Conservation (phyloP, 1,140 invertebrate species). For the Gryon sp. region DNA sequence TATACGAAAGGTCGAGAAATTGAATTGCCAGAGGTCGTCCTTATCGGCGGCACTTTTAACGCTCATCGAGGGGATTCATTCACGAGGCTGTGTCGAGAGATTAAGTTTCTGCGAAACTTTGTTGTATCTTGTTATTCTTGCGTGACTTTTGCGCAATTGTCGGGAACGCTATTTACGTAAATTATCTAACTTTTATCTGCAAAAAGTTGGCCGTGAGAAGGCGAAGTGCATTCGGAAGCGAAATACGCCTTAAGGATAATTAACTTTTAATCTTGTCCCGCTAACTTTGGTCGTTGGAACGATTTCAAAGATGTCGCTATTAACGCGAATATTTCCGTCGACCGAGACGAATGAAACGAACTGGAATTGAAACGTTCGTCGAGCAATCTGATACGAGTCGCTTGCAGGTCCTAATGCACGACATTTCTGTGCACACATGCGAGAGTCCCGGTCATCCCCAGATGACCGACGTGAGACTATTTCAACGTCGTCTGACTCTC, state of each 20-base stretch:
- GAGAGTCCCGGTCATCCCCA: slow-evolving; percentile 26
- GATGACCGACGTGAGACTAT: slow-evolving; percentile 35
- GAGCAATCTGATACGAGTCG: slow-evolving; percentile 25
- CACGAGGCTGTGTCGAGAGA: background rate
- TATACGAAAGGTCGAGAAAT: background rate
- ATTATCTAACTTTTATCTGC: slow-evolving; percentile 38
- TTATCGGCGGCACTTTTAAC: slow-evolving; percentile 11
- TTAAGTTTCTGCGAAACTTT: slow-evolving; percentile 25
- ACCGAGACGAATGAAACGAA: background rate
- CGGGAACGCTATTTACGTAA: slow-evolving; percentile 30
- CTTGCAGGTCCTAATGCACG: background rate
- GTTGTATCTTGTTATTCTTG: slow-evolving; percentile 28
- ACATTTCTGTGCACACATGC: slow-evolving; percentile 3
- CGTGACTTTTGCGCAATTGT: slow-evolving; percentile 36
- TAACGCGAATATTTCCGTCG: too few relatives aligned
- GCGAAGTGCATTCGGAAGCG: background rate
- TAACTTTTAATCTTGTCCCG: slow-evolving; percentile 17
- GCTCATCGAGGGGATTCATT: slow-evolving; percentile 19
- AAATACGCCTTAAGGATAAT: slow-evolving; percentile 3
- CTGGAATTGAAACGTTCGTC: slow-evolving; percentile 32
- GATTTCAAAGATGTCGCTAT: slow-evolving; percentile 10
- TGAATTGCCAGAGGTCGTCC: background rate
- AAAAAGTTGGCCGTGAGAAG: slow-evolving; percentile 11
- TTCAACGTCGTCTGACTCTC: slow-evolving; percentile 18
- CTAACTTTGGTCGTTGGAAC: slow-evolving; percentile 10